Evolutionary conservation across 1,140 invertebrate genomes (phyloP), one percentile per base, ranked within the genome.

Genomic region (Nasonia vitripennis): DNA sequence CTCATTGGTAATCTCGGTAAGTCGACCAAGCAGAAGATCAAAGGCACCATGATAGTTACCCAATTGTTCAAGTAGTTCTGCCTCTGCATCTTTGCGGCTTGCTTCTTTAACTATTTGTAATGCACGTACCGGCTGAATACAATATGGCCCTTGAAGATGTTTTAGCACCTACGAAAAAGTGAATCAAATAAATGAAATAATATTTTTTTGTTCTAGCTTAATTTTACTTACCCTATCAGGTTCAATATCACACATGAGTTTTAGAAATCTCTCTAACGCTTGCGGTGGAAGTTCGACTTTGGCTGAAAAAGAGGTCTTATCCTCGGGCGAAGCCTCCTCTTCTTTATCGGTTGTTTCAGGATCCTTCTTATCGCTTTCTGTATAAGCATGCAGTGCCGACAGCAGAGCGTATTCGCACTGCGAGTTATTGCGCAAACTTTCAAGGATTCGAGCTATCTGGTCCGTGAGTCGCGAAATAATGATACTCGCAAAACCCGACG

Each of bases 171-270:
- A 23, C 31, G 83, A 81, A 70, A 2, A 81, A 27, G 45, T 73
- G 55, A 41, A 81, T n/a, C n/a, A 37, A 2, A 62, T 20, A 81
- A 48, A 70, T 62, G 34, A 4, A 62, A 41, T 11, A 31, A 74
- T 85, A 2, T 51, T 77, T 7, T 55, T 51, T 20, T n/a, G 73
- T 6, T 20, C 27, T 34, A 20, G 12, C 27, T 12, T 1, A 71
- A 71, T 62, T n/a, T 62, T 2, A 88, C 87, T 88, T 73, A 92
- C 93, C 70, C 20, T 91, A 41, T 92, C 89, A 2, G 95, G 93
- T 77, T 95, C 94, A 89, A 95, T 92, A 86, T 94, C 92, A 88
- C 96, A 97, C 93, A 97, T 95, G 4, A 97, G 92, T 78, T 95
- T 94, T 74, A 97, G 94, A 89, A 96, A 95, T 84, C 92, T 92